phyloP scores from a whole-genome alignment of 2,888 invertebrate genomes.

The Parnassius apollo region DNA sequence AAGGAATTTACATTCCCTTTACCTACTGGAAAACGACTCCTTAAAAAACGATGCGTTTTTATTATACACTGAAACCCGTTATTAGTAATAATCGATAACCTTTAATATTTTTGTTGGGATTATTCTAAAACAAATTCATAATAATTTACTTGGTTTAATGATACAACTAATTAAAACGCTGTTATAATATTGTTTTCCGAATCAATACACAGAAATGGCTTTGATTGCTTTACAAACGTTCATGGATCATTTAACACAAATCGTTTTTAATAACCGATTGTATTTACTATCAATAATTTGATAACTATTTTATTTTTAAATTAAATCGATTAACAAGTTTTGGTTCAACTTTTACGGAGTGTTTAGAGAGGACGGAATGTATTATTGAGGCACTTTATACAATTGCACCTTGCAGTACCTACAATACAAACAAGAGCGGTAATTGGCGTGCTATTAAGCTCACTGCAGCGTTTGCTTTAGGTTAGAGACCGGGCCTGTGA shows the following conservation, averaged over 20 bases:
- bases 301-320: neutral
- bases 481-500: conserved; percentile 22
- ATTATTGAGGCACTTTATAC: conserved; percentile 10
- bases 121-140: too few relatives aligned
- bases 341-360: conserved; percentile 9
- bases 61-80: too few relatives aligned
- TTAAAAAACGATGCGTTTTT: too few relatives aligned
- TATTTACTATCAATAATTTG: conserved; percentile 1
- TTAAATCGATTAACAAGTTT: conserved; percentile 9
- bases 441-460: conserved; percentile 22
- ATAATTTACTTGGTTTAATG: too few relatives aligned
- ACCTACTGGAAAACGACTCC: too few relatives aligned
- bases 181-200: conserved; percentile 5
- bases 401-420: conserved; percentile 8
- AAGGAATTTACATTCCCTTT: too few relatives aligned
- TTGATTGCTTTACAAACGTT: conserved; percentile 6
- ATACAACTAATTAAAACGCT: neutral
- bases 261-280: conserved; percentile 5
- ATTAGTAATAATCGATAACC: too few relatives aligned
- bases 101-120: too few relatives aligned
- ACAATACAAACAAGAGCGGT: conserved; percentile 21
- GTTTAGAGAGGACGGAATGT: conserved; percentile 11
- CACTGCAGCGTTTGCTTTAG: conserved; percentile 7
- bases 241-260: conserved; percentile 11
- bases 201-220: conserved; percentile 4